phyloP scores from a whole-genome alignment of 2,888 invertebrate species.

The Lithodes maja region DNA sequence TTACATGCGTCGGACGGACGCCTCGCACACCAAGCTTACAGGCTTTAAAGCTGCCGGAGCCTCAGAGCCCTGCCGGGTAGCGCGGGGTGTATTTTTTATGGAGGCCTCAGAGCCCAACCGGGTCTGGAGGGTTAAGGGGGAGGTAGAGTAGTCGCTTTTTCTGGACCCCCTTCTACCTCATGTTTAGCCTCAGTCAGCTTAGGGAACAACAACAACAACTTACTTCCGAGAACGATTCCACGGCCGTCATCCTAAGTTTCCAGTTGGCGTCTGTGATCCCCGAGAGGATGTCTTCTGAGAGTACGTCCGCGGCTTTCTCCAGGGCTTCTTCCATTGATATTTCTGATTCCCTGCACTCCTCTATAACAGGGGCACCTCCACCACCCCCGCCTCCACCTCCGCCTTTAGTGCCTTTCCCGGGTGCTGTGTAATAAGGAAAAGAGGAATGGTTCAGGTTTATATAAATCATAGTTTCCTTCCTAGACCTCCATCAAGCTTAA shows the following conservation, averaged over 20 bases:
- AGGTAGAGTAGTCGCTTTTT: no score
- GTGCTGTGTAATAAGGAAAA: background rate
- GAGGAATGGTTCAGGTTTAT: no score
- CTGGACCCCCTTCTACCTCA: no score
- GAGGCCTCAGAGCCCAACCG: no score
- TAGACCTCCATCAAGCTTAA: no score
- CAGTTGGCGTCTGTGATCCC: conserved; percentile 87
- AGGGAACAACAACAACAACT: conserved; percentile 37
- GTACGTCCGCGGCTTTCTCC: conserved; percentile 81
- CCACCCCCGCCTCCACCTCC: conserved; percentile 55
- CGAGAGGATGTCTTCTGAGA: conserved; percentile 80
- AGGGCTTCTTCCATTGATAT: conserved; percentile 86
- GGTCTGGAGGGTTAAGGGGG: no score
- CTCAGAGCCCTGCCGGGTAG: no score
- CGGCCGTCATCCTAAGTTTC: conserved; percentile 87
- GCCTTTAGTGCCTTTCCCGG: conserved; percentile 48
- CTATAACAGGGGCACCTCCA: conserved; percentile 35
- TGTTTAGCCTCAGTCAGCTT: background rate
- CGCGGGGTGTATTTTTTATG: no score
- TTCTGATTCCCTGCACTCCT: conserved; percentile 78
- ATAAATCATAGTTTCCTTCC: no score
- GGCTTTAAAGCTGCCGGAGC: no score
- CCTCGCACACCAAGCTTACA: no score
- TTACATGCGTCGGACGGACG: no score
- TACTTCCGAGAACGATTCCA: conserved; percentile 82